Evolutionary conservation across 2,888 invertebrate species (phyloP).

Genomic region (Electrophaes corylata): DNA sequence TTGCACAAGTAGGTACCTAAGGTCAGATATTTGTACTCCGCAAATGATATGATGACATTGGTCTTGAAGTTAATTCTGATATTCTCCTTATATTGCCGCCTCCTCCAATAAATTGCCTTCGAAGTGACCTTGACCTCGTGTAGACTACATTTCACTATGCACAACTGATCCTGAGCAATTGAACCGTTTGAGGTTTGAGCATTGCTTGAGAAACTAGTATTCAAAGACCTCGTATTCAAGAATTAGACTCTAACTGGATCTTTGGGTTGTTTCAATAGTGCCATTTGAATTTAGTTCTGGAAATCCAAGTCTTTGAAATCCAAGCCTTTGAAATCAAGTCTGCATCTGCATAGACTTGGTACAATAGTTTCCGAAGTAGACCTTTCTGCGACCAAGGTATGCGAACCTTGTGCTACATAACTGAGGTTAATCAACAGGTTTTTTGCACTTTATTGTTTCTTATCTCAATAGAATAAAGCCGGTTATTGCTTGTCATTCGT

Average conservation of each 20-base stretch:
- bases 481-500: conserved; percentile 10
- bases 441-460: neutral
- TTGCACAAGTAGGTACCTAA: neutral
- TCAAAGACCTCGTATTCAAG: too few relatives aligned
- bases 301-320: too few relatives aligned
- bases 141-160: neutral
- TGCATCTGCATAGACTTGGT: neutral
- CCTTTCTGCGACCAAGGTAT: conserved; percentile 11
- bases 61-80: neutral
- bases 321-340: neutral
- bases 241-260: too few relatives aligned
- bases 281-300: too few relatives aligned
- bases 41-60: neutral
- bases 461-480: conserved; percentile 16
- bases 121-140: neutral
- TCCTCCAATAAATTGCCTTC: too few relatives aligned
- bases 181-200: too few relatives aligned
- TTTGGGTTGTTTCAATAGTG: too few relatives aligned
- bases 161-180: neutral
- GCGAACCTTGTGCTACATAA: conserved; percentile 27
- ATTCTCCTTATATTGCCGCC: neutral
- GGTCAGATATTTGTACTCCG: neutral
- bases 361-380: neutral
- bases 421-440: conserved; percentile 21
- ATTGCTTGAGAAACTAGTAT: too few relatives aligned